A percentile compares a stretch with the other conserved stretches of the same genome.
Evolutionary conservation across 2,888 invertebrate genomes (phyloP).

Genomic region (Acleris cristana): DNA sequence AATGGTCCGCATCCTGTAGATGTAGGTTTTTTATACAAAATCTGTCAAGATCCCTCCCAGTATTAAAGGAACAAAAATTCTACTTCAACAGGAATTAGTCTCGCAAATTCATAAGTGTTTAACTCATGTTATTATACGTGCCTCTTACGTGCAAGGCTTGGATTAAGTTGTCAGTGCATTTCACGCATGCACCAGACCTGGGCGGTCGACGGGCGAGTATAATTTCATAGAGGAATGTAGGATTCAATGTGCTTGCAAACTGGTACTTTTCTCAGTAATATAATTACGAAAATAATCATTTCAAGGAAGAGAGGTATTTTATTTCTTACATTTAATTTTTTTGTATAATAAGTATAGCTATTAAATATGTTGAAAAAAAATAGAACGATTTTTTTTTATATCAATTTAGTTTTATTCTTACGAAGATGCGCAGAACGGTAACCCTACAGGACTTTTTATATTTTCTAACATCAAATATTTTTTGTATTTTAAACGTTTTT

Average conservation of each 20-base stretch:
- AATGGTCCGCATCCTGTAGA: no score
- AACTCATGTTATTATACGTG: conserved; percentile 43
- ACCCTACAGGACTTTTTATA: no score
- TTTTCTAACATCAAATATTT: no score
- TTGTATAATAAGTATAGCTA: no score
- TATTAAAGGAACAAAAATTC: neutral
- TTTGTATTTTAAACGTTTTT: no score
- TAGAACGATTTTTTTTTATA: no score
- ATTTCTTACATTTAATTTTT: no score
- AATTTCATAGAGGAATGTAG: conserved; percentile 33
- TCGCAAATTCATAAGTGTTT: conserved; percentile 51
- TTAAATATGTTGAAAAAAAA: no score
- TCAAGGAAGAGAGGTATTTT: no score
- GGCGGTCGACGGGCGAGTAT: conserved; percentile 26
- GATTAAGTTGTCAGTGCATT: conserved; percentile 60
- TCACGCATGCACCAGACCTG: conserved; percentile 40
- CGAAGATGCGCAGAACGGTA: no score
- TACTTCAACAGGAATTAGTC: conserved; percentile 48
- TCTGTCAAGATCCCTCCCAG: neutral
- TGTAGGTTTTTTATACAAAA: no score
- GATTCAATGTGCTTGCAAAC: conserved; percentile 21
- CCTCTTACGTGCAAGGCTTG: conserved; percentile 39
- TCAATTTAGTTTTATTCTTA: no score
- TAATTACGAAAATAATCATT: conserved; percentile 1
- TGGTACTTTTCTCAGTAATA: conserved; percentile 8